Percentiles rank a stretch among this genome's conserved stretches.
These are phyloP conservation scores for Eristalis arbustorum DNA, from an alignment of 2,888 invertebrate genomes.

Conservation along the genomic window DNA sequence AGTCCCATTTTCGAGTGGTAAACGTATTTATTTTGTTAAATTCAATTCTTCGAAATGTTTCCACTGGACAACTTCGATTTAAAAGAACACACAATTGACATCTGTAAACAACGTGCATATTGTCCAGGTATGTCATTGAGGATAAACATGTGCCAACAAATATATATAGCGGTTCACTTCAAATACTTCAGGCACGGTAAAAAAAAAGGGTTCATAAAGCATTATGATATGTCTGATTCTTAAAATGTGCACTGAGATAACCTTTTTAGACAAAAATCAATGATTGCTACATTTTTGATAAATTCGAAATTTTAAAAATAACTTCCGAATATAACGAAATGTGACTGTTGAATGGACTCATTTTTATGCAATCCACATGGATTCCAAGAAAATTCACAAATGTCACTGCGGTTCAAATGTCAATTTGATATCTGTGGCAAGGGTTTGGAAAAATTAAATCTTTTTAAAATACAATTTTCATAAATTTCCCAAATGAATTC, in stretches of 20 bases:
- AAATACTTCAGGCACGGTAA: too few species aligned
- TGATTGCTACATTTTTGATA: too few species aligned
- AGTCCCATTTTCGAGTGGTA: slow-evolving; percentile 85
- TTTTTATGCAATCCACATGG: background rate
- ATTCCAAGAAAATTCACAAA: background rate
- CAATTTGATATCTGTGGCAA: slow-evolving; percentile 4
- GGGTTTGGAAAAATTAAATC: background rate
- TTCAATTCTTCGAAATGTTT: background rate
- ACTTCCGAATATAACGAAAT: background rate
- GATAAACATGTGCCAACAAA: background rate
- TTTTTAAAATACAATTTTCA: background rate
- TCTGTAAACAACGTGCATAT: slow-evolving; percentile 53
- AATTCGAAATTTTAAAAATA: background rate
- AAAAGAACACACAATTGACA: slow-evolving; percentile 21
- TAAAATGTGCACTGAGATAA: too few species aligned
- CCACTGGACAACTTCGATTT: background rate
- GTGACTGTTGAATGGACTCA: background rate
- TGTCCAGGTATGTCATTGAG: background rate
- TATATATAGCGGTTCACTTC: too few species aligned
- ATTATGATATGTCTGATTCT: too few species aligned
- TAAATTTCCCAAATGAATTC: slow-evolving; percentile 21
- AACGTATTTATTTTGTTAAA: background rate
- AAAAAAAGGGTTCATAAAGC: too few species aligned
- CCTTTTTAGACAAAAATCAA: too few species aligned
- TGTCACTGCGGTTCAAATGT: slow-evolving; percentile 22